phyloP scores from a whole-genome alignment of 2,888 invertebrate species.

The Ophion costatus region DNA sequence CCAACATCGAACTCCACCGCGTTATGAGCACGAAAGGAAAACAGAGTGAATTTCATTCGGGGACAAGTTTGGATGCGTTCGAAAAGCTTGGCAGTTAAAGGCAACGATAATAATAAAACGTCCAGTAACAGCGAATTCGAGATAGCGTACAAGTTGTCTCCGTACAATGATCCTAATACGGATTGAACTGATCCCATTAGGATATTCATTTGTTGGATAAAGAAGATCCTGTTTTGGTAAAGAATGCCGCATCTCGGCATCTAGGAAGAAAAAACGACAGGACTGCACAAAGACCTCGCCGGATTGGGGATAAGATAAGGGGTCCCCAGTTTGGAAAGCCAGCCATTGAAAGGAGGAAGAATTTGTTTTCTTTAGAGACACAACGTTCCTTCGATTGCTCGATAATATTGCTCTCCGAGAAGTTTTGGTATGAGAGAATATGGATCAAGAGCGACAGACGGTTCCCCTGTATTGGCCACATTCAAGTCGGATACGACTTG shows the following conservation, averaged over 20 bases:
- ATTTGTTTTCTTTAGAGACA: constrained; percentile 14
- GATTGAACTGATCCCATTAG: constrained; percentile 71
- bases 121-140: neutral
- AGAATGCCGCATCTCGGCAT: constrained; percentile 60
- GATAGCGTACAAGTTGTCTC: constrained; percentile 13
- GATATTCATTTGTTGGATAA: constrained; percentile 70
- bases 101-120: constrained; percentile 12
- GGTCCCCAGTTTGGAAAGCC: constrained; percentile 1
- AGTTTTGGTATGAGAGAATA: constrained; percentile 25
- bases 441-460: constrained; percentile 1
- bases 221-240: constrained; percentile 64
- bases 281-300: constrained; percentile 28
- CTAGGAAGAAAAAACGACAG: constrained; percentile 11
- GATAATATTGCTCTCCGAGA: constrained; percentile 9
- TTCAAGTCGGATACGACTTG: neutral
- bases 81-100: constrained; percentile 34
- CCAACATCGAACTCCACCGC: constrained; percentile 35
- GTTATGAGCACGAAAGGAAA: constrained; percentile 23
- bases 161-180: constrained; percentile 65
- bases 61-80: constrained; percentile 17
- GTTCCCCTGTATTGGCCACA: constrained; percentile 1
- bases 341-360: constrained; percentile 21
- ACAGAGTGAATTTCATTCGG: constrained; percentile 35
- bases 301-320: constrained; percentile 36
- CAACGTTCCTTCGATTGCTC: constrained; percentile 27